Evolutionary conservation across 2,113 vertebrate genomes (phyloP).

Genomic region (Gallinago undulata): DNA sequence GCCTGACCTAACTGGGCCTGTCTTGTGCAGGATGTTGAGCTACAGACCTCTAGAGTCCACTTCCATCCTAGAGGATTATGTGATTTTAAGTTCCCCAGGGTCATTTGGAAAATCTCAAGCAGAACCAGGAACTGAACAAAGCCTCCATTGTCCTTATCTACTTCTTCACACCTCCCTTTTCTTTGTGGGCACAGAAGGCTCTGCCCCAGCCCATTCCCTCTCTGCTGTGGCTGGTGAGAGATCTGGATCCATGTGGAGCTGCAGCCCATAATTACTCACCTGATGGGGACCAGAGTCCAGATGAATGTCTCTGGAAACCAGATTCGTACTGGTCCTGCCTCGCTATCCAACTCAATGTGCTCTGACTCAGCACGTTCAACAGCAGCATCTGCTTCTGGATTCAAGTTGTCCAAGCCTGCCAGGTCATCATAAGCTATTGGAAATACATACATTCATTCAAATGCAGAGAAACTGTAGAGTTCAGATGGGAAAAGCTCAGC

Average conservation of each 20-base stretch:
- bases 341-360: not conserved
- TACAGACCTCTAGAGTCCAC: not conserved
- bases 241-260: not conserved
- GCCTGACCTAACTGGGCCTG: not conserved
- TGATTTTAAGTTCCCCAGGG: not conserved
- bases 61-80: not conserved
- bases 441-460: not conserved
- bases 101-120: not conserved
- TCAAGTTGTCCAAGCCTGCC: not conserved
- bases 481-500: not conserved
- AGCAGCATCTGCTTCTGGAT: not conserved
- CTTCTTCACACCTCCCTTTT: not conserved
- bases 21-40: not conserved
- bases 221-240: not conserved
- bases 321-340: not conserved
- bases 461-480: not conserved
- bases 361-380: not conserved
- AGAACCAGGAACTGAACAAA: not conserved
- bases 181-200: not conserved
- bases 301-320: conserved; percentile 69
- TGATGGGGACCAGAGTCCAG: conserved; percentile 50
- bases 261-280: conserved; percentile 6
- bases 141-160: not conserved
- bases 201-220: not conserved
- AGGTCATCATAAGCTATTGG: not conserved